phyloP scores from a whole-genome alignment of 2,797 vertebrate species.

The Merluccius polli region DNA sequence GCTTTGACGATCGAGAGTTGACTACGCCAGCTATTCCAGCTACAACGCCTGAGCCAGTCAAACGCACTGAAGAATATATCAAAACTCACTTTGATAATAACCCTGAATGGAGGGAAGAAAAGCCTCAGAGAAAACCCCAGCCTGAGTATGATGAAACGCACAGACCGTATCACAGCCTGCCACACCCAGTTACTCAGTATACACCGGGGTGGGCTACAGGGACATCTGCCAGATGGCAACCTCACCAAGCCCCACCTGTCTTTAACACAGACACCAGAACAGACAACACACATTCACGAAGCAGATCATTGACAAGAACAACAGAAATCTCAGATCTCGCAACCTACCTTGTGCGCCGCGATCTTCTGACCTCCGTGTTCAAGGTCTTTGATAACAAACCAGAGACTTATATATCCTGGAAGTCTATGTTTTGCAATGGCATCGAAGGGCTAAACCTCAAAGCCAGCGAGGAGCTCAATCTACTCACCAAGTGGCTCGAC shows the following conservation, averaged over 20 bases:
- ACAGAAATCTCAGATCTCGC: neutral
- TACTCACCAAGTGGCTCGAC: neutral
- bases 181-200: no score
- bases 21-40: no score
- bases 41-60: no score
- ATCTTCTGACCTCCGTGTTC: neutral
- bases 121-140: no score
- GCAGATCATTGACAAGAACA: no score
- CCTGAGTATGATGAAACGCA: no score
- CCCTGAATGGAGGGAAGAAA: no score
- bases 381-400: neutral
- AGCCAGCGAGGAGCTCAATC: slow-evolving; percentile 10
- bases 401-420: neutral
- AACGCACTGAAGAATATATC: no score
- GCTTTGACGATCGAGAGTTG: neutral
- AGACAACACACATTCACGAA: neutral
- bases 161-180: no score
- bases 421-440: neutral
- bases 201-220: no score
- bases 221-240: no score
- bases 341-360: neutral
- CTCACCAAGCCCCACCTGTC: neutral
- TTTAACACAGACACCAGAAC: neutral
- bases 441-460: slow-evolving; percentile 9
- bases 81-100: no score